Conservation (phyloP, 1,140 invertebrate species). For the Amyelois transitella region DNA sequence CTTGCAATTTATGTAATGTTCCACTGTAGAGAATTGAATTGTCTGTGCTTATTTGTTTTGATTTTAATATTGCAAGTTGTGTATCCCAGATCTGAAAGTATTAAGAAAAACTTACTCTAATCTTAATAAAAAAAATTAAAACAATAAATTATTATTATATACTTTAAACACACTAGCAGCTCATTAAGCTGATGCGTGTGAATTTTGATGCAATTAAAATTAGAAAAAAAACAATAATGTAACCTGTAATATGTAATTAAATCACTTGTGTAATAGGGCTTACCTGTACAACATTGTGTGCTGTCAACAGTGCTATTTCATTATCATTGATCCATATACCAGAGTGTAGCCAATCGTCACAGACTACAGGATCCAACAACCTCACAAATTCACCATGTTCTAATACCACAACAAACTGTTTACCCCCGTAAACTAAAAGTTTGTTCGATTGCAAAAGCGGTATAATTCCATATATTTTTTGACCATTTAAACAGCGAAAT, state of each 20-base stretch:
- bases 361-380: constrained; percentile 24
- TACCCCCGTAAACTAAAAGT: constrained; percentile 53
- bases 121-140: not conserved
- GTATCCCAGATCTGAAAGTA: constrained; percentile 45
- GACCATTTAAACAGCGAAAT: constrained; percentile 32
- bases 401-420: constrained; percentile 40
- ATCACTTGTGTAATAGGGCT: not conserved
- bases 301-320: constrained; percentile 40
- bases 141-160: not conserved
- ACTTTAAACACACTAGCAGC: no score
- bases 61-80: constrained; percentile 11
- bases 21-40: constrained; percentile 65
- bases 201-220: no score
- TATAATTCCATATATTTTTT: constrained; percentile 56
- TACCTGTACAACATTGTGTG: constrained; percentile 63
- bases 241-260: no score
- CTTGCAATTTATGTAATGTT: constrained; percentile 29
- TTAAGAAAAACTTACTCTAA: not conserved
- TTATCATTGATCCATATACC: constrained; percentile 30
- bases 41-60: constrained; percentile 28
- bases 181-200: no score
- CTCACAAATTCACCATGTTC: constrained; percentile 3
- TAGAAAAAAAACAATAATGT: no score
- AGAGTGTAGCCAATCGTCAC: constrained; percentile 57
- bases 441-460: constrained; percentile 21